Evolutionary conservation across 2,797 vertebrate species (phyloP).

Genomic region (Odontamblyopus rebecca): DNA sequence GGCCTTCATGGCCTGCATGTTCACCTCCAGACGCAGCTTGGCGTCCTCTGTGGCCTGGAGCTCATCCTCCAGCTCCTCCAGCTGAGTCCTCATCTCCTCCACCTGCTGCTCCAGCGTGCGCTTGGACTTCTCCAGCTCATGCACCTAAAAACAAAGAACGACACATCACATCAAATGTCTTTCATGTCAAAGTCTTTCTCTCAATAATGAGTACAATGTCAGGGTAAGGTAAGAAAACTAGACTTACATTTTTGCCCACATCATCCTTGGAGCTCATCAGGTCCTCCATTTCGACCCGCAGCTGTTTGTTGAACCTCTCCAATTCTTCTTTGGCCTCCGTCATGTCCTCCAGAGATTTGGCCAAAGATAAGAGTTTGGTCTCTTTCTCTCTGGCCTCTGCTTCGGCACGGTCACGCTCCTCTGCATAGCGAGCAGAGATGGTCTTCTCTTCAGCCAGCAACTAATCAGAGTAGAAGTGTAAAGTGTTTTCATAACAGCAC

Average conservation of each 20-base stretch:
- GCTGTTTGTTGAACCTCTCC: conserved; percentile 91
- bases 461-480: conserved; percentile 57
- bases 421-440: conserved; percentile 90
- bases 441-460: conserved; percentile 97
- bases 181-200: background rate
- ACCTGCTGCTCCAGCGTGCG: conserved; percentile 94
- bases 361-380: conserved; percentile 91
- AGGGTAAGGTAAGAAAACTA: conserved; percentile 5
- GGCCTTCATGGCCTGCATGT: conserved; percentile 97
- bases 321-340: conserved; percentile 94
- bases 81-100: conserved; percentile 95
- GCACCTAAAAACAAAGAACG: conserved; percentile 79
- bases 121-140: conserved; percentile 96
- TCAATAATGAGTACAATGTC: background rate
- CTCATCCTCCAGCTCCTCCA: conserved; percentile 97
- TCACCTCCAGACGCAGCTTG: conserved; percentile 95
- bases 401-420: conserved; percentile 94
- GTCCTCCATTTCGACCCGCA: conserved; percentile 96
- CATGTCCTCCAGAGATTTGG: conserved; percentile 92
- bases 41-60: conserved; percentile 96
- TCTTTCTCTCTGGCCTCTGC: conserved; percentile 97
- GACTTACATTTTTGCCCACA: conserved; percentile 95
- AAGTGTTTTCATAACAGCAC: background rate
- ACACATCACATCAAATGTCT: background rate
- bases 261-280: conserved; percentile 98